Percentiles rank a stretch among this genome's conserved stretches.
Conservation (phyloP, 2,113 vertebrate species). For the Natator depressus region DNA sequence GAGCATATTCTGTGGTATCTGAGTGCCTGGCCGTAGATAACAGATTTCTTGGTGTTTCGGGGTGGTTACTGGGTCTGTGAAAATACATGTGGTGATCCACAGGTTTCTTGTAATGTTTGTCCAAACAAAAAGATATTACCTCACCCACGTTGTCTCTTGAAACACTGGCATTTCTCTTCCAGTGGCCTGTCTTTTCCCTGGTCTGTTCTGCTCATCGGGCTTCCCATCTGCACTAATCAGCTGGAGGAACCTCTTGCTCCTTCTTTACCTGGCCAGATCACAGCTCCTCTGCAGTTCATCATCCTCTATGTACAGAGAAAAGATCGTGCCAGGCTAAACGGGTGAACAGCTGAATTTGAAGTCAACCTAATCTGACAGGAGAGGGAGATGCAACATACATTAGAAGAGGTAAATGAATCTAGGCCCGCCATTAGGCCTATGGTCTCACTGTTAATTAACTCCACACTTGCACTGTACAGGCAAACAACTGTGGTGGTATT, state of each 20-base stretch:
- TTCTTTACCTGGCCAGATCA: neutral
- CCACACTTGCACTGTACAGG: neutral
- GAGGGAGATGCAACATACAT: neutral
- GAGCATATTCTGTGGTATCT: too few species aligned
- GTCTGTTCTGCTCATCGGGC: neutral
- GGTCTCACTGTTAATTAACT: neutral
- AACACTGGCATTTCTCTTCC: accelerated
- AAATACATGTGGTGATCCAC: too few species aligned
- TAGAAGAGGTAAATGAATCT: neutral
- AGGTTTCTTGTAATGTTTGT: too few species aligned
- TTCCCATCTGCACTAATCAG: neutral
- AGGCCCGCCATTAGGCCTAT: neutral
- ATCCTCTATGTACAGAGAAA: neutral
- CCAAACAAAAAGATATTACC: too few species aligned
- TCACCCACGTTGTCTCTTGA: too few species aligned
- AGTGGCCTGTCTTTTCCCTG: neutral
- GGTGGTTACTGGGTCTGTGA: too few species aligned
- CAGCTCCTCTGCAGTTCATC: neutral
- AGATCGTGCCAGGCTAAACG: neutral
- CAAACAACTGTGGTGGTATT: constrained; percentile 1
- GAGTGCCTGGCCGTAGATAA: too few species aligned
- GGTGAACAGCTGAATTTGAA: neutral
- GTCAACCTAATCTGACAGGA: neutral
- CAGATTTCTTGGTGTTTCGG: too few species aligned
- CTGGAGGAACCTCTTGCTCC: neutral